A percentile compares a stretch with the other conserved stretches of the same genome.
Evolutionary conservation across 2,888 invertebrate species (phyloP).

Genomic region (Metalampra italica): DNA sequence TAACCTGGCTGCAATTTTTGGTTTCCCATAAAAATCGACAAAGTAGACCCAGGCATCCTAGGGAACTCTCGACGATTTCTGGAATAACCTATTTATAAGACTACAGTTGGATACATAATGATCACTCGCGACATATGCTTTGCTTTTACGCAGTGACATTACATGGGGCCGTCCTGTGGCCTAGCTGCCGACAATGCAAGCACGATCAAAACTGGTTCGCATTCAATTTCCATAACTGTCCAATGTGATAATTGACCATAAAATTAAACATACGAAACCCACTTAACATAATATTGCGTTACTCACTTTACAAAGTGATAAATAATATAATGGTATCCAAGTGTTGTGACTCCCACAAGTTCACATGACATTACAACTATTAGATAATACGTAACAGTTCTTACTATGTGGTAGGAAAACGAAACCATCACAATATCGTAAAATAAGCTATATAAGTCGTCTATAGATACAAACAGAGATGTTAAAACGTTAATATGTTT

Average conservation of each 20-base stretch:
- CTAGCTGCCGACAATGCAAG: slow-evolving; percentile 16
- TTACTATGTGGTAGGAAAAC: slow-evolving; percentile 73
- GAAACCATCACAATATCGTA: slow-evolving; percentile 74
- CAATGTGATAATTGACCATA: slow-evolving; percentile 59
- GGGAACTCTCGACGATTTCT: too few species aligned
- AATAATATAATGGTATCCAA: slow-evolving; percentile 60
- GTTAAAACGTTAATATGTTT: slow-evolving; percentile 58
- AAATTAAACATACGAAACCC: slow-evolving; percentile 50
- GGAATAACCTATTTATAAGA: too few species aligned
- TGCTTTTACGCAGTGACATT: too few species aligned
- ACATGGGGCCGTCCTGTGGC: too few species aligned
- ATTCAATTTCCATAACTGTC: slow-evolving; percentile 63
- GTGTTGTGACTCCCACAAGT: slow-evolving; percentile 67
- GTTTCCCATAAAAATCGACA: too few species aligned
- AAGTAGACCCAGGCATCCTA: too few species aligned
- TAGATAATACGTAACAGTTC: slow-evolving; percentile 68
- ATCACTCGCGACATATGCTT: too few species aligned
- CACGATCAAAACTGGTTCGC: slow-evolving; percentile 33
- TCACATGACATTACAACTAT: slow-evolving; percentile 59
- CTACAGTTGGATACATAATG: too few species aligned
- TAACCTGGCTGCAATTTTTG: too few species aligned
- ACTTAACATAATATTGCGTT: slow-evolving; percentile 61
- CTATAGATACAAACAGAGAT: slow-evolving; percentile 71
- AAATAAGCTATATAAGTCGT: slow-evolving; percentile 72
- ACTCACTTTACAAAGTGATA: slow-evolving; percentile 52